Evolutionary conservation across 2,888 invertebrate genomes (phyloP).

Genomic region (Epirrhoe tristata): DNA sequence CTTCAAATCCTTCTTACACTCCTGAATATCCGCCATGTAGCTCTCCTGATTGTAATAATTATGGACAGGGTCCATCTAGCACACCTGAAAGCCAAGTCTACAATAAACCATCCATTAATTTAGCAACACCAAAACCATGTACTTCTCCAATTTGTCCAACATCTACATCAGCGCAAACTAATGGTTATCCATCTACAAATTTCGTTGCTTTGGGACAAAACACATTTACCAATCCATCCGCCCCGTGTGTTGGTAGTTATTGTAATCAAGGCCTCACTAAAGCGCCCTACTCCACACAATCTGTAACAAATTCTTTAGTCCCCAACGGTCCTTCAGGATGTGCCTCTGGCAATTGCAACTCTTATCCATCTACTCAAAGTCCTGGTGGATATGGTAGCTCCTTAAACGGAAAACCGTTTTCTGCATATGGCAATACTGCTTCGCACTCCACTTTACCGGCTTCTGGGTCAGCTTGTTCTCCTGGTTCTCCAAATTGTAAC

Average conservation of each 20-base stretch:
- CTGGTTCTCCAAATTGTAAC: conserved; percentile 30
- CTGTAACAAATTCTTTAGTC: conserved; percentile 21
- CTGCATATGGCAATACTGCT: conserved; percentile 16
- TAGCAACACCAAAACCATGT: conserved; percentile 65
- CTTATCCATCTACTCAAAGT: conserved; percentile 23
- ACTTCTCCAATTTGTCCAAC: conserved; percentile 41
- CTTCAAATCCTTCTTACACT: conserved; percentile 29
- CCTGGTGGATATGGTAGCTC: conserved; percentile 20
- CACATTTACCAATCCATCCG: conserved; percentile 18
- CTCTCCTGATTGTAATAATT: conserved; percentile 44
- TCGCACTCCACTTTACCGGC: conserved; percentile 8
- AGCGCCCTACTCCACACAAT: conserved; percentile 29
- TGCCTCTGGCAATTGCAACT: conserved; percentile 49
- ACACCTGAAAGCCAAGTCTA: conserved; percentile 36
- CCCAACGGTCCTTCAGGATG: conserved; percentile 39
- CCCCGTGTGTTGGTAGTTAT: conserved; percentile 36
- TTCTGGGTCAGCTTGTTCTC: conserved; percentile 20
- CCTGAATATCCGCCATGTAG: conserved; percentile 41
- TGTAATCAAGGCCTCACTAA: conserved; percentile 40
- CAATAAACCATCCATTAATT: conserved; percentile 57
- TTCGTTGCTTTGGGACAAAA: conserved; percentile 31
- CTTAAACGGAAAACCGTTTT: conserved; percentile 22
- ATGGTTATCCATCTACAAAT: conserved; percentile 23
- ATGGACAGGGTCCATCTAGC: conserved; percentile 42
- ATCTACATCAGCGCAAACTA: conserved; percentile 9